Percentiles rank a stretch among this genome's conserved stretches.
Conservation (phyloP, 2,797 vertebrate genomes). For the Melanotaenia parkinsoni region DNA sequence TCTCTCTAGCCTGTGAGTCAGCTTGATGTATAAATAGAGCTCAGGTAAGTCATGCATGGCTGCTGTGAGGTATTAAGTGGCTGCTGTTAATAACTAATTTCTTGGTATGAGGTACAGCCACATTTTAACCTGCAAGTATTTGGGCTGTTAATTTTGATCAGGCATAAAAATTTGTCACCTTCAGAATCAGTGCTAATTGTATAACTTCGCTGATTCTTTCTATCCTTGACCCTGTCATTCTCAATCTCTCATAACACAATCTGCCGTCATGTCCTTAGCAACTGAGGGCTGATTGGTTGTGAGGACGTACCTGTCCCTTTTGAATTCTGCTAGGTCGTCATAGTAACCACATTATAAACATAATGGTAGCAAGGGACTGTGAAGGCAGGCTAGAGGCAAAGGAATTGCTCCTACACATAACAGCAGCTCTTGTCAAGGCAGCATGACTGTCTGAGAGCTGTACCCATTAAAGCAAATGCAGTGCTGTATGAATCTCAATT, state of each 20-base stretch:
- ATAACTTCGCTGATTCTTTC: slow-evolving; percentile 15
- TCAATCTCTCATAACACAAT: slow-evolving; percentile 55
- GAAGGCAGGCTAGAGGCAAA: slow-evolving; percentile 51
- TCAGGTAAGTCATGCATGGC: slow-evolving; percentile 56
- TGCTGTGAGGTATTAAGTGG: slow-evolving; percentile 39
- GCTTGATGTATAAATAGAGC: slow-evolving; percentile 57
- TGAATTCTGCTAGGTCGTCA: slow-evolving; percentile 66
- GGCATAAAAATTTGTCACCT: background rate
- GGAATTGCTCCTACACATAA: slow-evolving; percentile 57
- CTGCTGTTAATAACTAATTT: slow-evolving; percentile 35
- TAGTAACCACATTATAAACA: slow-evolving; percentile 77
- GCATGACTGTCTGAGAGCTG: slow-evolving; percentile 25
- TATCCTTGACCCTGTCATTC: slow-evolving; percentile 48
- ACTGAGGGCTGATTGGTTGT: slow-evolving; percentile 74
- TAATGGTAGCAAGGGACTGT: slow-evolving; percentile 42
- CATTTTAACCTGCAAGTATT: slow-evolving; percentile 1
- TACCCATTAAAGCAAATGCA: slow-evolving; percentile 6
- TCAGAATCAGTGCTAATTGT: slow-evolving; percentile 5
- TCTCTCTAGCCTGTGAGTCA: slow-evolving; percentile 50
- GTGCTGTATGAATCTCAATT: slow-evolving; percentile 19
- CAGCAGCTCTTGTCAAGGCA: slow-evolving; percentile 27
- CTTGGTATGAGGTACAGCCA: slow-evolving; percentile 10
- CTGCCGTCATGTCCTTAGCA: slow-evolving; percentile 70
- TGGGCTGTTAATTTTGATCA: slow-evolving; percentile 15
- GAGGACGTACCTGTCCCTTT: slow-evolving; percentile 70